These are phyloP conservation scores for Chitala chitala DNA, from an alignment of 2,113 vertebrate genomes.

Conservation along the genomic window DNA sequence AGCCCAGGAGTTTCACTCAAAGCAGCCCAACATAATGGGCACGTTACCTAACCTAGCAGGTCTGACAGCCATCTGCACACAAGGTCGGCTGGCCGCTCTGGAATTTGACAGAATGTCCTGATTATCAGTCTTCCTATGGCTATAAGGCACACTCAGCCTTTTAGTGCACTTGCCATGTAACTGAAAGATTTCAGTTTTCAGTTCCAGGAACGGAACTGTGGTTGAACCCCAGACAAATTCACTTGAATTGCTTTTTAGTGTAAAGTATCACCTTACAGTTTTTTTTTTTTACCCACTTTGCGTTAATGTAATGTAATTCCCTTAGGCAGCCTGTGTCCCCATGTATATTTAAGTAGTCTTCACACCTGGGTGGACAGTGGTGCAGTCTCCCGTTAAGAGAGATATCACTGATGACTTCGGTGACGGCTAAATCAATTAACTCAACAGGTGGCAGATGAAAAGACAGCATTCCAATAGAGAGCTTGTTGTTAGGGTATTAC, in stretches of 20 bases:
- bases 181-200: background rate
- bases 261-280: slow-evolving; percentile 16
- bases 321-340: slow-evolving; percentile 48
- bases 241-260: background rate
- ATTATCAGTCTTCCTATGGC: too few relatives aligned
- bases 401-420: slow-evolving; percentile 45
- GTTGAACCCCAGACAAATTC: too few relatives aligned
- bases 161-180: too few relatives aligned
- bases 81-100: too few relatives aligned
- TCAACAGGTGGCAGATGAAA: slow-evolving; percentile 40
- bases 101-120: too few relatives aligned
- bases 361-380: slow-evolving; percentile 52
- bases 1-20: too few relatives aligned
- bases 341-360: slow-evolving; percentile 65
- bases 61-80: too few relatives aligned
- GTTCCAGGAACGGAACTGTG: too few relatives aligned
- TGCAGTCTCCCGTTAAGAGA: slow-evolving; percentile 43
- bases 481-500: slow-evolving; percentile 22
- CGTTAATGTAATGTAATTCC: slow-evolving; percentile 52
- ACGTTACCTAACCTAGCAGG: too few relatives aligned
- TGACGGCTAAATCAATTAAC: slow-evolving; percentile 53
- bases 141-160: too few relatives aligned
- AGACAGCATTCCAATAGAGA: slow-evolving; percentile 59
- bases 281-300: slow-evolving; percentile 32
- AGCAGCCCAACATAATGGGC: too few relatives aligned